A percentile compares a stretch with the other conserved stretches of the same genome.
Evolutionary conservation across 2,888 invertebrate genomes (phyloP).

Genomic region (Epistrophella euchroma): DNA sequence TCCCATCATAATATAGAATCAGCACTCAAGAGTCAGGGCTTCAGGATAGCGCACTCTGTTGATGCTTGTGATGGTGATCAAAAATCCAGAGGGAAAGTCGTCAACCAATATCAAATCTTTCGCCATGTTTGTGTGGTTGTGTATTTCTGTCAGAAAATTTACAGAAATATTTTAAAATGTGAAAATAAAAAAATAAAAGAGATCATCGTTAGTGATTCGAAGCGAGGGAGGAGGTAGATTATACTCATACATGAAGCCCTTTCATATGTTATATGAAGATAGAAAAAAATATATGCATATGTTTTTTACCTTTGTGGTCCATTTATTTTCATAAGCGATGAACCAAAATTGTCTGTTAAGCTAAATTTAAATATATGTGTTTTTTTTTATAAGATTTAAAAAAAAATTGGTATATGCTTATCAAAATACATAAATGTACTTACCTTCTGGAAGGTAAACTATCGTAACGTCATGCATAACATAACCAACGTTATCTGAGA

Average conservation of each 20-base stretch:
- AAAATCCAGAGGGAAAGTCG: not conserved
- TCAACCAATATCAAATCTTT: not conserved
- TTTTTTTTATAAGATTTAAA: slow-evolving; percentile 8
- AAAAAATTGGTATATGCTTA: not conserved
- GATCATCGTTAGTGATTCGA: not conserved
- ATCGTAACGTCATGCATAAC: too few relatives aligned
- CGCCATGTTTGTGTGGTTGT: not conserved
- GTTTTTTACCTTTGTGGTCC: slow-evolving; percentile 21
- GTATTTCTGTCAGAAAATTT: not conserved
- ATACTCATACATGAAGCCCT: not conserved
- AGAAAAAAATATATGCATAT: too few relatives aligned
- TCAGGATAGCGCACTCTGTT: slow-evolving; percentile 15
- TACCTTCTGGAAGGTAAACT: not conserved
- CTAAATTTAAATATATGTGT: slow-evolving; percentile 64
- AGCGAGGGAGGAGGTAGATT: not conserved
- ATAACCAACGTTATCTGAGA: too few relatives aligned
- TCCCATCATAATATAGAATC: slow-evolving; percentile 47
- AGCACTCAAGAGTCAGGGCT: not conserved
- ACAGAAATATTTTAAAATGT: slow-evolving; percentile 3
- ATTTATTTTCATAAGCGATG: slow-evolving; percentile 59
- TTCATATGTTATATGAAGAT: not conserved
- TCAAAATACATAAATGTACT: too few relatives aligned
- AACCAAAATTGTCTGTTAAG: slow-evolving; percentile 49
- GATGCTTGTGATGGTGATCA: not conserved
- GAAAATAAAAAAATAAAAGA: not conserved